A percentile compares a stretch with the other conserved stretches of the same genome.
These are phyloP conservation scores for Agonopterix heracliana DNA, from an alignment of 2,888 invertebrate species.

Conservation along the genomic window DNA sequence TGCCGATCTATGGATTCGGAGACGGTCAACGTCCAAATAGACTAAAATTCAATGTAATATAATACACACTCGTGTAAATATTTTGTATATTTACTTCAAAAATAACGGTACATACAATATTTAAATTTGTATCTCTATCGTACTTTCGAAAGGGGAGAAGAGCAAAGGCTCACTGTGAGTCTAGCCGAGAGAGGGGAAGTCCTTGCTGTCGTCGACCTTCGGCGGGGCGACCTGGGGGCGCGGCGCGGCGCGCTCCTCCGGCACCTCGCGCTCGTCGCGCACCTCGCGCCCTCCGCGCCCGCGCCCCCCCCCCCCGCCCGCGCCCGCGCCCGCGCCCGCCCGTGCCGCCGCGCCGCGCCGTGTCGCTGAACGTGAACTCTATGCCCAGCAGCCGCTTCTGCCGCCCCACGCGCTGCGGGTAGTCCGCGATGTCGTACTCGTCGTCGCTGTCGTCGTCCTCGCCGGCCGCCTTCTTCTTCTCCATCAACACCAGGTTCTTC, in stretches of 20 bases:
- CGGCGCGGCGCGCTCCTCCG: constrained; percentile 53
- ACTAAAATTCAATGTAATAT: constrained; percentile 58
- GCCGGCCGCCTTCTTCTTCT: constrained; percentile 83
- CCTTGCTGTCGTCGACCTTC: constrained; percentile 96
- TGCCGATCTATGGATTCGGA: constrained; percentile 25
- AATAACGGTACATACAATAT: constrained; percentile 76
- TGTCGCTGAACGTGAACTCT: constrained; percentile 91
- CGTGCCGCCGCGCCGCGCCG: constrained; percentile 82
- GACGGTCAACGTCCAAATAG: constrained; percentile 35
- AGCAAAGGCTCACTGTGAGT: constrained; percentile 56
- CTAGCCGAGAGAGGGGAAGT: constrained; percentile 95
- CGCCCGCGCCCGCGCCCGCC: constrained; percentile 79
- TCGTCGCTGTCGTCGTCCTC: constrained; percentile 82
- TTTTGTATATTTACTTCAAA: constrained; percentile 77
- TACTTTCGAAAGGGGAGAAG: constrained; percentile 64
- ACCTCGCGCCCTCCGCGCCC: constrained; percentile 36
- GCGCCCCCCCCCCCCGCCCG: constrained; percentile 61
- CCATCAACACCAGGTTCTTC: constrained; percentile 92
- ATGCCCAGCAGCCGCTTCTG: constrained; percentile 91
- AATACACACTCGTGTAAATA: constrained; percentile 75
- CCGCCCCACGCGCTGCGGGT: constrained; percentile 90
- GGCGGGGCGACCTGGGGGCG: constrained; percentile 76
- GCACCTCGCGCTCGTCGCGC: constrained; percentile 53
- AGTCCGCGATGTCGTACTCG: constrained; percentile 85
- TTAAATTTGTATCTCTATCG: constrained; percentile 70